These are phyloP conservation scores for Alloscopus bannaensis DNA, from an alignment of 2,888 invertebrate genomes.

Conservation along the genomic window DNA sequence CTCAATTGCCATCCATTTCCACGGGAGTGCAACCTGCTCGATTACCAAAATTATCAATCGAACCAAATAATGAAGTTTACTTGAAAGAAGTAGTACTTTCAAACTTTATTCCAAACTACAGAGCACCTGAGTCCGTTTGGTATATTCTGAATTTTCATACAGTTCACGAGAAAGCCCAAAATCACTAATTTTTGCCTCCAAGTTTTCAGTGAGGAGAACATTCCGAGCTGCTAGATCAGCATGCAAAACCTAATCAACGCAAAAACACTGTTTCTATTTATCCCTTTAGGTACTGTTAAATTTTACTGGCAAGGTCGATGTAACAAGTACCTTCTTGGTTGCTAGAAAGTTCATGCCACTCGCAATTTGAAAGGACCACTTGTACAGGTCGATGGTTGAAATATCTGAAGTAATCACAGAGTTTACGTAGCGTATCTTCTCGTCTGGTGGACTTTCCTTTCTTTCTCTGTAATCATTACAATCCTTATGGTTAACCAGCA, in stretches of 20 bases:
- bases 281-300: neutral
- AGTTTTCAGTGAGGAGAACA: slow-evolving; percentile 47
- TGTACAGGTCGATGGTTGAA: slow-evolving; percentile 55
- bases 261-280: neutral
- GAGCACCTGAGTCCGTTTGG: slow-evolving; percentile 52
- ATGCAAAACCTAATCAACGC: slow-evolving; percentile 49
- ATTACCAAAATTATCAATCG: neutral
- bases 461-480: neutral
- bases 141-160: slow-evolving; percentile 52
- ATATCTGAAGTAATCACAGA: slow-evolving; percentile 45
- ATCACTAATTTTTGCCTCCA: slow-evolving; percentile 57
- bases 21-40: slow-evolving; percentile 36
- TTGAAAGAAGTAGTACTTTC: neutral
- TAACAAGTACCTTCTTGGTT: slow-evolving; percentile 37
- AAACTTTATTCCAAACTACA: neutral
- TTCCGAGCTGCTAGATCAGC: slow-evolving; percentile 61
- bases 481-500: neutral
- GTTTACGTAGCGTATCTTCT: slow-evolving; percentile 38
- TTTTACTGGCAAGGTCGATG: neutral
- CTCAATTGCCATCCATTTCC: slow-evolving; percentile 57
- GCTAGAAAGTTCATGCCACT: slow-evolving; percentile 60
- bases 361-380: slow-evolving; percentile 58
- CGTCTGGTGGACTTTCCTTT: slow-evolving; percentile 1
- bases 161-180: slow-evolving; percentile 60
- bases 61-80: neutral